Base-by-base conservation (phyloP, 1,140 invertebrate species). In the Camponotus vicinus region DNA sequence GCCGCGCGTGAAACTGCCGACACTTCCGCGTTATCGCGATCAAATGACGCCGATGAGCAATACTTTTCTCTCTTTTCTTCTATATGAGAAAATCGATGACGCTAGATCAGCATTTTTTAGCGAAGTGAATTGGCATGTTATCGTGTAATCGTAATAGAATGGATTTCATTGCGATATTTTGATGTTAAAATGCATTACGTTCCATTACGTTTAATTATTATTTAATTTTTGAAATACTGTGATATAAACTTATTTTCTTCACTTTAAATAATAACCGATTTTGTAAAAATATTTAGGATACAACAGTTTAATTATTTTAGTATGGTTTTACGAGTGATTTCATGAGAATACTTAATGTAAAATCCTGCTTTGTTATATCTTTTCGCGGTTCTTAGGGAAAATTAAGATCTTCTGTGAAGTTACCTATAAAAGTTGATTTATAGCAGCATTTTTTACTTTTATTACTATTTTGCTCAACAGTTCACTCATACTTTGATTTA, bases 1-100 rank as follows among this genome's bases (percentile, higher is more conserved):
- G 13, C 49, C 70, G 59, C 83, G 73, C 77, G 77, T 32, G 69
- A 83, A 89, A 82, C 83, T 82, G 64, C 45, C 89, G 76, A 71
- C 79, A 45, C 45, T 69, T 79, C 34, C 77, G 45, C 45, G 63
- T 79, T 69, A 79, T 80, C 66, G 21, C 78, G 15, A 70, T 70
- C 27, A 70, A 80, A 70, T 80, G 78, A 80, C 78, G 49, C 78
- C 78, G 64, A 80, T 80, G 37, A 40, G 64, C 77, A 45, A 80
- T 69, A 80, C 49, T 45, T 57, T 7, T 13, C n/a, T 85, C 49
- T 49, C 21, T n/a, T 8, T 57, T 15, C 40, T 11, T 76, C 55
- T 59, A 27, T 55, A 27, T 8, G 34, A 42, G 27, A 52, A 80
- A 69, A 69, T 80, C 32, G 63, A 80, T 69, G 63, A 67, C 45